Evolutionary conservation across 1,140 invertebrate species (phyloP).

Genomic region (Pollicipes pollicipes): DNA sequence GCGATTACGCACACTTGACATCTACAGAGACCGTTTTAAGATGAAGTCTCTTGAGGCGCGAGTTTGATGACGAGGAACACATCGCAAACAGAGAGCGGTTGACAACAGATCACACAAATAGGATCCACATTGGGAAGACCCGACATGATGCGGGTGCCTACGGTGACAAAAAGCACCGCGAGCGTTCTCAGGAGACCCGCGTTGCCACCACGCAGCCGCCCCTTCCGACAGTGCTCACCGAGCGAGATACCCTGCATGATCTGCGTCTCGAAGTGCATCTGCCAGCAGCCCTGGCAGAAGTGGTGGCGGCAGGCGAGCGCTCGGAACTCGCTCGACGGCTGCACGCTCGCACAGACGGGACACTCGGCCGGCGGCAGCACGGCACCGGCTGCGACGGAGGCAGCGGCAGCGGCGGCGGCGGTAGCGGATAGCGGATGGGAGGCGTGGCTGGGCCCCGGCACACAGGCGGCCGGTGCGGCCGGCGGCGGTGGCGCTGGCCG

Average conservation of each 20-base stretch:
- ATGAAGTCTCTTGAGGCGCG: too few relatives aligned
- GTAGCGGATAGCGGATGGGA: conserved; percentile 2
- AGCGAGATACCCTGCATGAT: conserved; percentile 67
- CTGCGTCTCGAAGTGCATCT: conserved; percentile 86
- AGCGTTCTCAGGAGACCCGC: too few relatives aligned
- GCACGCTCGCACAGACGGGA: conserved; percentile 39
- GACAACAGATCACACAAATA: too few relatives aligned
- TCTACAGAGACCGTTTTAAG: too few relatives aligned
- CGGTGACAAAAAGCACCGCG: not conserved
- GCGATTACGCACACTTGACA: too few relatives aligned
- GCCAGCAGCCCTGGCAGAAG: conserved; percentile 91
- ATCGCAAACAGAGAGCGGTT: too few relatives aligned
- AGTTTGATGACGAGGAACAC: too few relatives aligned
- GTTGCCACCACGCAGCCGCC: too few relatives aligned
- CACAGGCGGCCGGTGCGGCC: conserved; percentile 11
- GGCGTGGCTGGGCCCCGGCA: conserved; percentile 1
- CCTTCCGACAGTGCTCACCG: too few relatives aligned
- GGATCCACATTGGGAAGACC: too few relatives aligned
- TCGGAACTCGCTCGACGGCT: conserved; percentile 43
- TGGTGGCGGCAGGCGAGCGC: conserved; percentile 71
- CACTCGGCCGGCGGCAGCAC: conserved; percentile 25
- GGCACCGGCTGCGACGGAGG: too few relatives aligned
- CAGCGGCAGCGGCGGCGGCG: not conserved
- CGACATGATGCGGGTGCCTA: not conserved
- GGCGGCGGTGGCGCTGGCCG: conserved; percentile 25